These are phyloP conservation scores for Aspidiotus destructor DNA, from an alignment of 2,888 invertebrate species.

Conservation along the genomic window DNA sequence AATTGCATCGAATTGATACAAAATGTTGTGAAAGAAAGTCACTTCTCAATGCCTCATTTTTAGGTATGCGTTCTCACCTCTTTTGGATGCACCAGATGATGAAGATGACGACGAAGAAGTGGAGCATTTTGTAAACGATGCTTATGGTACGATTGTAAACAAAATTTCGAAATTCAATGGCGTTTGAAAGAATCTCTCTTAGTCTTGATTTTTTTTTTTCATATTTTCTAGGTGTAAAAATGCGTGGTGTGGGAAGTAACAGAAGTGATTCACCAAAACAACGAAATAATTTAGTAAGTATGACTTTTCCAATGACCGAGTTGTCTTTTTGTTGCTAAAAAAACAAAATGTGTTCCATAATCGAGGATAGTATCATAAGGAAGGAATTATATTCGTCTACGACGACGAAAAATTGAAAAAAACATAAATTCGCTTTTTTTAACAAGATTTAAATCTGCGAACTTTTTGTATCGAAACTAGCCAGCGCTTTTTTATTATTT, in stretches of 20 bases:
- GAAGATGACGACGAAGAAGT: conserved; percentile 67
- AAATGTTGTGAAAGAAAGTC: background rate
- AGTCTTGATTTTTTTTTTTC: background rate
- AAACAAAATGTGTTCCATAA: too few species aligned
- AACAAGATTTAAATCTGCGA: too few species aligned
- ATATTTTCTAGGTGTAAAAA: conserved; percentile 50
- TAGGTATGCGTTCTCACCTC: conserved; percentile 83
- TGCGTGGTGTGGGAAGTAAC: conserved; percentile 49
- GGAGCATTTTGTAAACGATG: conserved; percentile 71
- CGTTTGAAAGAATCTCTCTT: background rate
- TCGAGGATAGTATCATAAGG: too few species aligned
- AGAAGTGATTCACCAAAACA: conserved; percentile 43
- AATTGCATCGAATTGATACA: background rate
- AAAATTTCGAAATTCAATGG: too few species aligned
- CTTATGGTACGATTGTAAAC: conserved; percentile 21
- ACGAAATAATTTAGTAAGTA: conserved; percentile 40
- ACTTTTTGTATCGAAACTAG: too few species aligned
- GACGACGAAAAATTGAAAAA: too few species aligned
- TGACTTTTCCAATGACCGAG: too few species aligned
- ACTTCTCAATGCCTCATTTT: conserved; percentile 11
- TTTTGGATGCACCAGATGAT: conserved; percentile 71
- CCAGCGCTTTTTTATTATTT: too few species aligned
- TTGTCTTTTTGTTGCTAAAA: too few species aligned
- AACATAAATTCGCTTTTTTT: too few species aligned
- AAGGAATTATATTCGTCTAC: too few species aligned